Base-by-base conservation (phyloP, 2,797 vertebrate genomes). In the Protosalanx chinensis region DNA sequence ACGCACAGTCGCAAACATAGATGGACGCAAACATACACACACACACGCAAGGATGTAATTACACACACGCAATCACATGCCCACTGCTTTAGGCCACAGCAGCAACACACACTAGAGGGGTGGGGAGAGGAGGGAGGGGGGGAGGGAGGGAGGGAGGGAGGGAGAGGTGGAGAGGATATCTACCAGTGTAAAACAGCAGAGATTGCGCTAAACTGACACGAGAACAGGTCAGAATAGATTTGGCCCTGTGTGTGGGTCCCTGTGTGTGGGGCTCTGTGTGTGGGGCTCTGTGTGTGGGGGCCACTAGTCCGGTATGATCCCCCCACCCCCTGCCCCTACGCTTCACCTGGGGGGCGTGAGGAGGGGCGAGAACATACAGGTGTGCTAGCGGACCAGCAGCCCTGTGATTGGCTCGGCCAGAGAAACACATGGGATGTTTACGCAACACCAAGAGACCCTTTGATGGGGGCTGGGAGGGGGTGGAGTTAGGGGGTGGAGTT, bases 111-210 rank as follows among this genome's bases (percentile, higher is more conserved):
- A 83, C 84, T 86, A 79, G 51, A 23, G 12, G 33, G 74, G 10
- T 41, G 64, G 33, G 32, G 30, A 35, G 32, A 29, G 49, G 58
- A 15, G 23, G 23, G 23, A 79, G 51, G 16, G 12, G 23, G 74
- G 10, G 41, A 66, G 33, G 32, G 30, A 35, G 32, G 35, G 33
- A 23, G 32, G 41, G 51, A 29, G 37, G 49, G 58, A 15, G 23
- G 23, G 23, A 27, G 23, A 1, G 23, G 23, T 27, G 23, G 23
- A 79, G 71, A 66, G 82, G 86, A 89, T 78, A 85, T 82, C 90
- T 83, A 77, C 84, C 81, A 82, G 81, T 88, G 91, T 91, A 92
- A 92, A 93, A 93, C 92, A 93, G 91, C 92, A 91, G 92, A 91
- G 90, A 81, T 87, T 86, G 80, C 82, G 86, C 83, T 86, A 79